Conservation (phyloP, 2,113 vertebrate genomes). For the Amblyopsis rosae region DNA sequence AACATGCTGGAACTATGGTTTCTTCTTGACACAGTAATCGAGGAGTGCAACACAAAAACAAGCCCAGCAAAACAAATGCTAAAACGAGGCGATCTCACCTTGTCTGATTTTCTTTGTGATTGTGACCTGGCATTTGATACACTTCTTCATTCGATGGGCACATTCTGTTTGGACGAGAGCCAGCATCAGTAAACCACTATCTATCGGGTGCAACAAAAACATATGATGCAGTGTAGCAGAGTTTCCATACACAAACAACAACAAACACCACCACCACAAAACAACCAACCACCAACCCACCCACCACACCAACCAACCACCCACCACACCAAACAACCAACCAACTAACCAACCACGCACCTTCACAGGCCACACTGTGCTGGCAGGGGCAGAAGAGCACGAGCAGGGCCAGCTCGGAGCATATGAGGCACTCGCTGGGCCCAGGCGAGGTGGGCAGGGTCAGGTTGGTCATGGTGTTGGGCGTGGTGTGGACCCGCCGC, state of each 20-base stretch:
- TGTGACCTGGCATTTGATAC: slow-evolving; percentile 95
- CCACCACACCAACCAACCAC: background rate
- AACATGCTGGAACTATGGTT: too few relatives aligned
- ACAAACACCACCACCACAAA: background rate
- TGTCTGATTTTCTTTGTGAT: slow-evolving; percentile 94
- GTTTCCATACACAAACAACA: background rate
- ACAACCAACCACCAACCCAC: background rate
- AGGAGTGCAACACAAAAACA: background rate
- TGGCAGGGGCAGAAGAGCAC: slow-evolving; percentile 93
- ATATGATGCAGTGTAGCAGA: too few relatives aligned
- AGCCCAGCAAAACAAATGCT: background rate
- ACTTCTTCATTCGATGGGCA: slow-evolving; percentile 97
- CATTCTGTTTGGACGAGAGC: slow-evolving; percentile 78
- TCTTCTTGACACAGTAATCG: too few relatives aligned
- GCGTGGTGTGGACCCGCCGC: slow-evolving; percentile 85
- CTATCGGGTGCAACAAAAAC: too few relatives aligned
- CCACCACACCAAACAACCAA: background rate
- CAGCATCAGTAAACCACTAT: background rate
- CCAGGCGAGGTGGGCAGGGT: slow-evolving; percentile 75
- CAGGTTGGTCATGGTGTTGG: slow-evolving; percentile 95
- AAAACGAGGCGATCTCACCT: slow-evolving; percentile 74
- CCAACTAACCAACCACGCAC: slow-evolving; percentile 59
- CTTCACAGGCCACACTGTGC: slow-evolving; percentile 96
- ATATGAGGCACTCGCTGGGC: slow-evolving; percentile 96
- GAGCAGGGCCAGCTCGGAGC: slow-evolving; percentile 91